phyloP scores from a whole-genome alignment of 2,888 invertebrate species.

The Alsophila aescularia region DNA sequence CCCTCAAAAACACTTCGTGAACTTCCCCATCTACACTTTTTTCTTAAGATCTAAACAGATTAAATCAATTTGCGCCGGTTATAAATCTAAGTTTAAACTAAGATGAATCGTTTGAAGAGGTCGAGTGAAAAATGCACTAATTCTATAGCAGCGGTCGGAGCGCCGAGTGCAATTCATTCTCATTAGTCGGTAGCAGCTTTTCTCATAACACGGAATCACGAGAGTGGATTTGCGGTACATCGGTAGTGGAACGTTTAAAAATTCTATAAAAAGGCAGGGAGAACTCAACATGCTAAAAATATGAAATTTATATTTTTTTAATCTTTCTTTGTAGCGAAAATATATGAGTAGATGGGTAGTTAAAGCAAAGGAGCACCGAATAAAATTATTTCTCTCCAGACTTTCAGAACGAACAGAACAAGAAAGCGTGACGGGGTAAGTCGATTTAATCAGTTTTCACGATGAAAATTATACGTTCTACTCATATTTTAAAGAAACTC shows the following conservation, averaged over 20 bases:
- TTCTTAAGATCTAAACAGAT: conserved; percentile 24
- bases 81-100: conserved; percentile 68
- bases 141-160: conserved; percentile 64
- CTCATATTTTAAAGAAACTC: no score
- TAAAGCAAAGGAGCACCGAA: no score
- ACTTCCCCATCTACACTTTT: no score
- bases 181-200: conserved; percentile 69
- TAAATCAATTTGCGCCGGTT: conserved; percentile 58
- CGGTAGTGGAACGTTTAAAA: not conserved
- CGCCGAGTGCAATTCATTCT: conserved; percentile 71
- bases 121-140: conserved; percentile 77
- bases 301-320: not conserved
- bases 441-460: no score
- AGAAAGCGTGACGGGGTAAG: no score
- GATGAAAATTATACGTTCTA: no score
- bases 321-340: no score
- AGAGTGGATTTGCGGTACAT: conserved; percentile 33
- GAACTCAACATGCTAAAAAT: no score
- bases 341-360: no score
- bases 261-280: not conserved
- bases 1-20: no score
- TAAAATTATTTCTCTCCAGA: no score
- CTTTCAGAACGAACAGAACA: no score
- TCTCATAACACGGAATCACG: conserved; percentile 68
- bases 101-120: conserved; percentile 66